phyloP scores from a whole-genome alignment of 2,113 vertebrate genomes.

The Pelecanoides urinatrix region DNA sequence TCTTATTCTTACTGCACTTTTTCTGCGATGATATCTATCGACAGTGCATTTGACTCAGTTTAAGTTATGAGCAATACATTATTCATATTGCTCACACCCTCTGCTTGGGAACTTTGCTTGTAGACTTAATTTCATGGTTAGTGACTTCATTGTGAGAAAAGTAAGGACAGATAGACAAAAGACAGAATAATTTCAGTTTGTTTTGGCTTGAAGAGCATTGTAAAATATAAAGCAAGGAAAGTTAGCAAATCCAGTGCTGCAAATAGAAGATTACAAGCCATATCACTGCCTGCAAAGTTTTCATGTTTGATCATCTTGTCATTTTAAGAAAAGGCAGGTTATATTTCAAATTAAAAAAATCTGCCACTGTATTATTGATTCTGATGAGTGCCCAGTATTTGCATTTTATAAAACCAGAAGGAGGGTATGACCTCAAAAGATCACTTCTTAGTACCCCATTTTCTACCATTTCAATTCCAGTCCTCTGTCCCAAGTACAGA shows the following conservation, averaged over 20 bases:
- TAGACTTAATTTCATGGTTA: conserved; percentile 34
- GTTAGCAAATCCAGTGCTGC: neutral
- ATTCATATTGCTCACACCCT: neutral
- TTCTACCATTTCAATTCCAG: neutral
- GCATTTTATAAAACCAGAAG: neutral
- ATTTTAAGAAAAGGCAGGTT: neutral
- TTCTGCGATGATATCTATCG: neutral
- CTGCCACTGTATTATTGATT: neutral
- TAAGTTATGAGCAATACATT: conserved; percentile 21
- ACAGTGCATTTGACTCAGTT: neutral
- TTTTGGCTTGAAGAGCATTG: neutral
- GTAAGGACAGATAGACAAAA: neutral
- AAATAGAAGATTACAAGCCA: neutral
- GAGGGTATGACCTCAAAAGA: neutral
- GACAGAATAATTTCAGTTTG: neutral
- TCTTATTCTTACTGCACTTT: conserved; percentile 16
- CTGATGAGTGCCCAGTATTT: neutral
- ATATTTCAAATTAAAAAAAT: neutral
- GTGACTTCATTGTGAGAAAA: conserved; percentile 12
- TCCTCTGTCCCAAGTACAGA: neutral
- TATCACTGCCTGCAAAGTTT: neutral
- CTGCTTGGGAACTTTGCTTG: neutral
- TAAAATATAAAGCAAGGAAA: neutral
- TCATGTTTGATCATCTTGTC: neutral
- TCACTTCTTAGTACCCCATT: neutral